phyloP scores from a whole-genome alignment of 2,113 vertebrate genomes.

The Paraplagusia blochii region DNA sequence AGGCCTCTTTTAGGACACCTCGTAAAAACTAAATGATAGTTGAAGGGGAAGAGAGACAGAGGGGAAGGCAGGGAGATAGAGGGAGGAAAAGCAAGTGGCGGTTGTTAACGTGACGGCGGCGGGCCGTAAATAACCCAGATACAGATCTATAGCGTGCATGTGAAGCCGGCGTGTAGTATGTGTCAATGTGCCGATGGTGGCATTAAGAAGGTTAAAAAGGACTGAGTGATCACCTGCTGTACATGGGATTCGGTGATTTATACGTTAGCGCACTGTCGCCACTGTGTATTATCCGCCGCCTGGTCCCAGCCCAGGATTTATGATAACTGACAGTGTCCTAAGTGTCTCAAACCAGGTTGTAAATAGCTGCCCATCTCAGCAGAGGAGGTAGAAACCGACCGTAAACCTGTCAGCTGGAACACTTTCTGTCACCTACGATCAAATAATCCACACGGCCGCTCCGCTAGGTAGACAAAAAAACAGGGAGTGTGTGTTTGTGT shows the following conservation, averaged over 20 bases:
- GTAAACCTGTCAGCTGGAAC: slow-evolving; percentile 69
- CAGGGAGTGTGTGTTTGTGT: slow-evolving; percentile 16
- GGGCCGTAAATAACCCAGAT: slow-evolving; percentile 64
- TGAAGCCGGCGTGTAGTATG: slow-evolving; percentile 26
- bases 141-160: slow-evolving; percentile 45
- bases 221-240: slow-evolving; percentile 37
- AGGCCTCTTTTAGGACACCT: slow-evolving; percentile 69
- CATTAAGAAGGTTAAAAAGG: slow-evolving; percentile 53
- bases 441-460: slow-evolving; percentile 52
- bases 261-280: slow-evolving; percentile 4
- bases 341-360: slow-evolving; percentile 52
- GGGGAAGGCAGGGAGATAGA: slow-evolving; percentile 5
- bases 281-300: slow-evolving; percentile 36
- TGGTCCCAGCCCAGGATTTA: slow-evolving; percentile 61
- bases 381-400: slow-evolving; percentile 64
- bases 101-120: slow-evolving; percentile 66
- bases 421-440: slow-evolving; percentile 53
- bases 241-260: slow-evolving; percentile 36
- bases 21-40: slow-evolving; percentile 77
- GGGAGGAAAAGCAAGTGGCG: slow-evolving; percentile 45
- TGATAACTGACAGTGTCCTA: slow-evolving; percentile 56
- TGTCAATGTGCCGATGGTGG: slow-evolving; percentile 23
- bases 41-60: slow-evolving; percentile 61
- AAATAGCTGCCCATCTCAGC: slow-evolving; percentile 65
- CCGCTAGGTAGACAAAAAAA: slow-evolving; percentile 63